Evolutionary conservation across 2,888 invertebrate species (phyloP), one percentile per base, ranked within the genome.

Genomic region (Tyria jacobaeae): DNA sequence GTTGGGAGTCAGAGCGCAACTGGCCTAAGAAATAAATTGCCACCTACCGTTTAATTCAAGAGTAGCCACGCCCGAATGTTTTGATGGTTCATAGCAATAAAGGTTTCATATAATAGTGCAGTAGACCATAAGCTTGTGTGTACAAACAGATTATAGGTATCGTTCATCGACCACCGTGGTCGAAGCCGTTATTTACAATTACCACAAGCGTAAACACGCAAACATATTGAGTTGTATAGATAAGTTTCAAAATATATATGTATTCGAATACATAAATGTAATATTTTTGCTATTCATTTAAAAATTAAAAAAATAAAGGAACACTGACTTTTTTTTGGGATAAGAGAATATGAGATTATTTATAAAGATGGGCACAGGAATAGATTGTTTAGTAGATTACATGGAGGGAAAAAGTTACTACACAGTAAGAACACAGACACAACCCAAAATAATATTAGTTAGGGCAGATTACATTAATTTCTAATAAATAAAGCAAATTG

Each of bases 41-140:
- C 78, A 76, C 78, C 75, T 66, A 63, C 66, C 70, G 71, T 71
- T 63, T 71, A 66, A 73, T 71, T 68, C 70, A 60, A 71, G 52
- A 55, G 69, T 78, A 73, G 81, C 89, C 90, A 89, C 90, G 86
- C 90, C 90, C 90, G 78, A 74, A 79, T 89, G 88, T 88, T 90
- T 85, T 86, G 85, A 81, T 86, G 79, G 73, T 75, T 73, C 62
- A 72, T 61, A 60, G 52, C 65, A 66, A 57, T 57, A 55, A 49
- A 49, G 56, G 67, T 66, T 59, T 68, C 71, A 67, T 68, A 70
- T 64, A 69, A 73, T 65, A 35, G 48, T 56, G 70, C 75, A 71
- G 58, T 68, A 69, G 74, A 78, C 61, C 37, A 65, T 70, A 62
- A 35, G 12, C 53, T 27, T 17, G 41, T 74, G 73, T 70, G 75